phyloP scores from a whole-genome alignment of 2,888 invertebrate genomes.

The Agrochola lychnidis region DNA sequence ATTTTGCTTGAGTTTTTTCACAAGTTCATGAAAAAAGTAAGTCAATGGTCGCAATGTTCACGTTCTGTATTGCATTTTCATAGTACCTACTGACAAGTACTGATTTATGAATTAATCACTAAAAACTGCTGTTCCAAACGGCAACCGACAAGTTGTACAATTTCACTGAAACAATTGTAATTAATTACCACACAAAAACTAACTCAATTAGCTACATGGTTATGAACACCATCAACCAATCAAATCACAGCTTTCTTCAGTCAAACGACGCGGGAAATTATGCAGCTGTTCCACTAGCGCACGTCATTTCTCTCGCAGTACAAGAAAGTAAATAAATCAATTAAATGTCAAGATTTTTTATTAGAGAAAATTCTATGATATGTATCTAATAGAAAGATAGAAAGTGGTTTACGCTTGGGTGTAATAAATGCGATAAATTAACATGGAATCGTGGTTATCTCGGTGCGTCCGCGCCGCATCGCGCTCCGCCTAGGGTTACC shows the following conservation, averaged over 20 bases:
- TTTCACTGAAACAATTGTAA: slow-evolving; percentile 38
- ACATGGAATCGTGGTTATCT: slow-evolving; percentile 67
- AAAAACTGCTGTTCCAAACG: slow-evolving; percentile 23
- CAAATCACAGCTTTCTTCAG: slow-evolving; percentile 47
- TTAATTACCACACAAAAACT: slow-evolving; percentile 46
- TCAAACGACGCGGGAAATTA: slow-evolving; percentile 57
- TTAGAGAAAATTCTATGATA: slow-evolving; percentile 48
- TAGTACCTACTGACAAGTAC: neutral
- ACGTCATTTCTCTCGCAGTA: slow-evolving; percentile 45
- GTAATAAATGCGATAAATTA: slow-evolving; percentile 69
- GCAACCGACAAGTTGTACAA: slow-evolving; percentile 6
- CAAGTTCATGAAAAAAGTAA: slow-evolving; percentile 36
- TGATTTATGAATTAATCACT: slow-evolving; percentile 31
- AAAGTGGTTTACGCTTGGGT: slow-evolving; percentile 67
- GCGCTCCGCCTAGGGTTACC: slow-evolving; percentile 42
- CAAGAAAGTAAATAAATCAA: slow-evolving; percentile 64
- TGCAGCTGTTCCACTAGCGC: slow-evolving; percentile 57
- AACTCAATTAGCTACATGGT: slow-evolving; percentile 52
- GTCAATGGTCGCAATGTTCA: slow-evolving; percentile 25
- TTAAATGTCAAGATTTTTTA: slow-evolving; percentile 54
- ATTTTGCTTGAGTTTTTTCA: neutral
- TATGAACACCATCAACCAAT: slow-evolving; percentile 52
- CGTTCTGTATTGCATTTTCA: slow-evolving; percentile 27
- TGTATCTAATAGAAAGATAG: slow-evolving; percentile 71
- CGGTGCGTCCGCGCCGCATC: slow-evolving; percentile 43